phyloP scores from a whole-genome alignment of 2,888 invertebrate genomes.

The Platycheirus albimanus region DNA sequence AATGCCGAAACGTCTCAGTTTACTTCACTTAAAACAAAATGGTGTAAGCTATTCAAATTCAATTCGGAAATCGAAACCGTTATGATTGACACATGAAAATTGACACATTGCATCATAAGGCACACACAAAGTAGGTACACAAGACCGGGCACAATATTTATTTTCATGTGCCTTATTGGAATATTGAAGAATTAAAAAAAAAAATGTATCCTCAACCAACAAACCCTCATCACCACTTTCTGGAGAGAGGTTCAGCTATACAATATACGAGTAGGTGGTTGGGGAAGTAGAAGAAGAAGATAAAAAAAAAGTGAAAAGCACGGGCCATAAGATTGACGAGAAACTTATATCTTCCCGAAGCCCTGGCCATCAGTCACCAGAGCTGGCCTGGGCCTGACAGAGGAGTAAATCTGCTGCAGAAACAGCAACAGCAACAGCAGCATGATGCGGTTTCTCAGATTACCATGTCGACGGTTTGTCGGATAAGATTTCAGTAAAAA shows the following conservation, averaged over 20 bases:
- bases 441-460: constrained; percentile 64
- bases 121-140: not conserved
- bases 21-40: constrained; percentile 31
- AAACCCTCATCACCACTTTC: constrained; percentile 17
- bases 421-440: constrained; percentile 27
- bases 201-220: constrained; percentile 23
- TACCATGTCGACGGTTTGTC: constrained; percentile 66
- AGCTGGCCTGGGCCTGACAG: constrained; percentile 36
- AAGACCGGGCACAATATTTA: constrained; percentile 8
- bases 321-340: constrained; percentile 60
- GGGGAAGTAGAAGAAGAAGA: constrained; percentile 6
- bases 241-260: constrained; percentile 2
- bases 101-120: constrained; percentile 69
- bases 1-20: constrained; percentile 54
- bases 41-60: constrained; percentile 19
- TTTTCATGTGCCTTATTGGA: constrained; percentile 14
- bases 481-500: constrained; percentile 58
- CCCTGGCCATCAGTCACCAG: constrained; percentile 56
- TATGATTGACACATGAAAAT: constrained; percentile 67
- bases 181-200: constrained; percentile 1
- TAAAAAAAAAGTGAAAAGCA: constrained; percentile 69
- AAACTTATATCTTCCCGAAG: constrained; percentile 54
- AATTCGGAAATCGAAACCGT: constrained; percentile 63
- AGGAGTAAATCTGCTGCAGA: too few species aligned
- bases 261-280: too few species aligned